Evolutionary conservation across 2,888 invertebrate genomes (phyloP).

Genomic region (Alloscopus bannaensis): DNA sequence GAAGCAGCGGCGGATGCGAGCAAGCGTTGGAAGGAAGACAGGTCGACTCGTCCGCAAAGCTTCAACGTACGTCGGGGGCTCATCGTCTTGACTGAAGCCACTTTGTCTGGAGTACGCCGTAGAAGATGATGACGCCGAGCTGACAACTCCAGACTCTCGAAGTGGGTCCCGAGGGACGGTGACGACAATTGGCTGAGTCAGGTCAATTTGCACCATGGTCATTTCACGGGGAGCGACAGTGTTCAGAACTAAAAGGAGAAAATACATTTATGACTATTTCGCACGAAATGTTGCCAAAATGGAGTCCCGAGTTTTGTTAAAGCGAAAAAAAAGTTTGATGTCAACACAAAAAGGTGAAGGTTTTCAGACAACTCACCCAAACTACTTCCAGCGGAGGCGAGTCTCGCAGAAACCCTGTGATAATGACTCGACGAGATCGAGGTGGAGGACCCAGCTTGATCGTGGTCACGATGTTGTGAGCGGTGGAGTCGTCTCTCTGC

Average conservation of each 20-base stretch:
- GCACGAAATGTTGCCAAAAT: too few relatives aligned
- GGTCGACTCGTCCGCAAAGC: slow-evolving; percentile 77
- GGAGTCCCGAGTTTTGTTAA: slow-evolving; percentile 3
- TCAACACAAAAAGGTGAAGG: neutral
- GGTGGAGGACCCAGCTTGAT: slow-evolving; percentile 27
- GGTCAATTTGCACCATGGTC: slow-evolving; percentile 66
- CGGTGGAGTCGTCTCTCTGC: slow-evolving; percentile 4
- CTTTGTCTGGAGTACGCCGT: slow-evolving; percentile 65
- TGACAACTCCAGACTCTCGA: slow-evolving; percentile 29
- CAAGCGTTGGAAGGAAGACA: slow-evolving; percentile 78
- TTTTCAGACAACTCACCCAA: slow-evolving; percentile 38
- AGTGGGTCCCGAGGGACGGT: slow-evolving; percentile 67
- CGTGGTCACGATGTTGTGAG: neutral
- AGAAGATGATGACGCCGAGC: slow-evolving; percentile 12
- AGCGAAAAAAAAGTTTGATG: neutral
- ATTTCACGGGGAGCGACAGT: slow-evolving; percentile 63
- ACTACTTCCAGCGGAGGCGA: slow-evolving; percentile 37
- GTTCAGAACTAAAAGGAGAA: slow-evolving; percentile 59
- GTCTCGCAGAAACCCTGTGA: slow-evolving; percentile 8
- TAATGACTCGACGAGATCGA: slow-evolving; percentile 27
- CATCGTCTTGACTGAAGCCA: slow-evolving; percentile 14
- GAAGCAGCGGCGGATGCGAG: slow-evolving; percentile 80
- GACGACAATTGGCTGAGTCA: slow-evolving; percentile 67
- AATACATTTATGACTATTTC: neutral
- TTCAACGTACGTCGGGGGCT: slow-evolving; percentile 81